Conservation (phyloP, 2,888 invertebrate species). For the Drosophila tripunctata region DNA sequence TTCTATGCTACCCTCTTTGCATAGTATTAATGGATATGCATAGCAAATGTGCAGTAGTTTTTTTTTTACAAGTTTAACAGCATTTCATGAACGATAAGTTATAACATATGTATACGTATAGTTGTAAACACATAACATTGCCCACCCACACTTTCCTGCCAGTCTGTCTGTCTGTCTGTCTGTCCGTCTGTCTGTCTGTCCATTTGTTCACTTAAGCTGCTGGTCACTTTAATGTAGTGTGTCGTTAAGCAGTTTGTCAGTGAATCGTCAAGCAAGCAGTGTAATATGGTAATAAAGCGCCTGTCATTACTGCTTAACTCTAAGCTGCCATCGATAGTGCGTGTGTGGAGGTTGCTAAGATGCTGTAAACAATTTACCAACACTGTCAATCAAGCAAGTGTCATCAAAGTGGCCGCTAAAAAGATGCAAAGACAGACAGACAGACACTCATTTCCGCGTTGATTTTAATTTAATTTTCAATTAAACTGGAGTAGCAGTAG, state of each 20-base stretch:
- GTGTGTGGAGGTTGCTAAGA: background rate
- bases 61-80: conserved; percentile 6
- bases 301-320: conserved; percentile 9
- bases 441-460: conserved; percentile 61
- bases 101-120: background rate
- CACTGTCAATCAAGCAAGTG: conserved; percentile 28
- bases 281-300: conserved; percentile 6
- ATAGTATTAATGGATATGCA: background rate
- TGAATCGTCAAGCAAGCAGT: conserved; percentile 14
- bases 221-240: conserved; percentile 1
- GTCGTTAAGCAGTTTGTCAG: conserved; percentile 31
- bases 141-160: background rate
- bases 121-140: no score
- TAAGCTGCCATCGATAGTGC: conserved; percentile 26
- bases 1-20: background rate
- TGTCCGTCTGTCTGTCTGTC: background rate
- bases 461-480: conserved; percentile 65
- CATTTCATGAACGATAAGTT: conserved; percentile 33
- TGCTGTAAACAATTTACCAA: background rate
- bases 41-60: conserved; percentile 12
- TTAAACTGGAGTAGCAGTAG: conserved; percentile 46
- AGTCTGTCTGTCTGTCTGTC: background rate
- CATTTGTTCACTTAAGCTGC: conserved; percentile 24
- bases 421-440: background rate
- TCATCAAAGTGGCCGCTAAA: conserved; percentile 43